phyloP scores from a whole-genome alignment of 2,888 invertebrate genomes.

The Rhopalosiphum nymphaeae region DNA sequence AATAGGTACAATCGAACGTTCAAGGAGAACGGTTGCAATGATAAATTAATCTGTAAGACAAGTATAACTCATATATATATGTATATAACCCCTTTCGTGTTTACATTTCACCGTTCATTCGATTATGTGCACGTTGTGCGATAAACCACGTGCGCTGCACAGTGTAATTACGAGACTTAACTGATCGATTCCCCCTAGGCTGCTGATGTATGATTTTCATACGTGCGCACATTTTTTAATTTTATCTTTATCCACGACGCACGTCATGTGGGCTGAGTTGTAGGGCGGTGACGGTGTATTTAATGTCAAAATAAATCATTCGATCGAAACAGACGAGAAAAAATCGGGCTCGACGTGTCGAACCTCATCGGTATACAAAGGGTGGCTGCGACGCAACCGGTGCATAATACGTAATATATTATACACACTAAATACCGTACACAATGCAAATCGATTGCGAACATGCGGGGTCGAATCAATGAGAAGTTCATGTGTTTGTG shows the following conservation, averaged over 20 bases:
- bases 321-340: background rate
- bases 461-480: background rate
- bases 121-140: background rate
- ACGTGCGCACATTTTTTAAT: background rate
- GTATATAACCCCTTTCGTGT: background rate
- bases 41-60: background rate
- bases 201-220: background rate
- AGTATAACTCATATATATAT: background rate
- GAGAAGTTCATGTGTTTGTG: background rate
- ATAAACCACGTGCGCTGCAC: background rate
- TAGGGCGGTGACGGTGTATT: background rate
- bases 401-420: background rate
- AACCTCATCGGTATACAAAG: background rate
- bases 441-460: background rate
- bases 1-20: background rate
- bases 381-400: background rate
- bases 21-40: background rate
- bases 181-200: background rate
- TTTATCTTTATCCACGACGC: background rate
- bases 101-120: background rate
- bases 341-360: background rate
- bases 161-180: background rate
- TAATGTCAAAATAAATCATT: background rate
- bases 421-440: background rate
- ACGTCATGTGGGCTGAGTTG: background rate